Conservation (phyloP, 2,797 vertebrate genomes). For the Pangasius sanitwongsei region DNA sequence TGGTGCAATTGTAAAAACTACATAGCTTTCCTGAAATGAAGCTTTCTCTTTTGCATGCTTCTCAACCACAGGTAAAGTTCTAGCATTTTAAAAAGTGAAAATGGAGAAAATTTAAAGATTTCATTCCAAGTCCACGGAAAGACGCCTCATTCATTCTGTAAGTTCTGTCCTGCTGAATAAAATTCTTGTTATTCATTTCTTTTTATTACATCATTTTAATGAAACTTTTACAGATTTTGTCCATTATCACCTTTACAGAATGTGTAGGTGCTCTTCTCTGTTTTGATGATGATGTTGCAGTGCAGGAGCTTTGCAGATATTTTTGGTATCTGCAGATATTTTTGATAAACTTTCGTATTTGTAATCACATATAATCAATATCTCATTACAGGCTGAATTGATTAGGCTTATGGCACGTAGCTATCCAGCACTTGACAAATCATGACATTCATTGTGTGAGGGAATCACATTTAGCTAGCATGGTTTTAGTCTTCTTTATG, state of each 20-base stretch:
- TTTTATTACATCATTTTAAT: conserved; percentile 14
- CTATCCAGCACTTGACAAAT: too few relatives aligned
- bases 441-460: too few relatives aligned
- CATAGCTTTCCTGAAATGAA: background rate
- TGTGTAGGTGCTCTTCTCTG: background rate
- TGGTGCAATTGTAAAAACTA: too few relatives aligned
- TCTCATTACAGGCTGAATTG: background rate
- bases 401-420: background rate
- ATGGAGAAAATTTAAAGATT: too few relatives aligned
- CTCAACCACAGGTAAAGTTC: too few relatives aligned
- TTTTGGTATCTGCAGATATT: too few relatives aligned
- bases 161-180: background rate
- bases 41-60: too few relatives aligned
- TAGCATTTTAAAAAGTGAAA: too few relatives aligned
- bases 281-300: background rate
- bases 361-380: background rate
- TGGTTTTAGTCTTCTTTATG: background rate
- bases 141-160: background rate
- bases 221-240: background rate
- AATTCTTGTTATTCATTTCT: background rate
- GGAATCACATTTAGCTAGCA: background rate
- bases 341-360: background rate
- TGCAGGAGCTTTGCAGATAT: background rate
- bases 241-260: background rate
- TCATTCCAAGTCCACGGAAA: conserved; percentile 4